phyloP scores from a whole-genome alignment of 2,888 invertebrate genomes.

The Epinotia demarniana region DNA sequence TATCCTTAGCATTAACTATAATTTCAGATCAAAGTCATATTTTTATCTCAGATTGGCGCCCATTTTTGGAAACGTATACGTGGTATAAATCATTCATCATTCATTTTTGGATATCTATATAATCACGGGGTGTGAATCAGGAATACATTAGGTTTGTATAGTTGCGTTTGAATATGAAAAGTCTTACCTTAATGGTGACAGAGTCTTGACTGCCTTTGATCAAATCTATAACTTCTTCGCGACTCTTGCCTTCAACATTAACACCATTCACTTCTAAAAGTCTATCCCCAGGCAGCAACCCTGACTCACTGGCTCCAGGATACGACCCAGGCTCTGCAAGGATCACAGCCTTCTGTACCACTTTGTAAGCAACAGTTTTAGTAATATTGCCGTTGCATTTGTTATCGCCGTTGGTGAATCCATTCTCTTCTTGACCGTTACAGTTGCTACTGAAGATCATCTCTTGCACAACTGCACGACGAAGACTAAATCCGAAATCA shows the following conservation, averaged over 20 bases:
- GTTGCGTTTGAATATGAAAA: neutral
- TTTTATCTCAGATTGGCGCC: too few species aligned
- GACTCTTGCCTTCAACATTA: slow-evolving; percentile 92
- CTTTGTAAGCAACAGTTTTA: slow-evolving; percentile 69
- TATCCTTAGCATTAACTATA: too few species aligned
- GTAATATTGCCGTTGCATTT: slow-evolving; percentile 68
- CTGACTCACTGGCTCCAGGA: slow-evolving; percentile 90
- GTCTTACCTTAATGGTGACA: slow-evolving; percentile 92
- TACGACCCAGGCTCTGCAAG: slow-evolving; percentile 96
- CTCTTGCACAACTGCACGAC: slow-evolving; percentile 93
- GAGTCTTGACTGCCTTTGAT: slow-evolving; percentile 93
- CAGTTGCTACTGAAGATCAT: slow-evolving; percentile 79
- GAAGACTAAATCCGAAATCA: slow-evolving; percentile 97
- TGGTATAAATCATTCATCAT: too few species aligned
- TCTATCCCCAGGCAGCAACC: slow-evolving; percentile 97
- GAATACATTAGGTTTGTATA: neutral
- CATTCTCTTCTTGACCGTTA: slow-evolving; percentile 70
- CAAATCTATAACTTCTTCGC: slow-evolving; percentile 97
- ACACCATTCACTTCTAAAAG: slow-evolving; percentile 95
- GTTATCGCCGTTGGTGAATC: slow-evolving; percentile 70
- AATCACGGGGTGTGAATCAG: neutral
- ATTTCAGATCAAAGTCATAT: neutral
- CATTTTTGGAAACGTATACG: too few species aligned
- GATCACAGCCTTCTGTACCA: slow-evolving; percentile 89
- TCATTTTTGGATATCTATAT: too few species aligned